A percentile compares a stretch with the other conserved stretches of the same genome.
Evolutionary conservation across 2,888 invertebrate genomes (phyloP).

Genomic region (Callinectes sapidus): DNA sequence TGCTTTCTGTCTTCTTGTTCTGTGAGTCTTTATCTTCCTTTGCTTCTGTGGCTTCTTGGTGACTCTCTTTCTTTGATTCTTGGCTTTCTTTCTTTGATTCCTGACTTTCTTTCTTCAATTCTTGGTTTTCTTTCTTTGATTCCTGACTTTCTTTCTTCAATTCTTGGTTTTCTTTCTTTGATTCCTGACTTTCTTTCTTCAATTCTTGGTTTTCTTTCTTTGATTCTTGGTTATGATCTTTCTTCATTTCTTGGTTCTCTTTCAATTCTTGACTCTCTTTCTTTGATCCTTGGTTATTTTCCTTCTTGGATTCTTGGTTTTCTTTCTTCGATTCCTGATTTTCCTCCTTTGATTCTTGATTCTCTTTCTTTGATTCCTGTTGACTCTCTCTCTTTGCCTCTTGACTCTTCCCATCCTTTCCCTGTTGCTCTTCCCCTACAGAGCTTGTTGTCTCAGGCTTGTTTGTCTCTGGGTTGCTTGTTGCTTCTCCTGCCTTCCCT

Average conservation of each 20-base stretch:
- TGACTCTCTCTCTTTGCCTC: conserved; percentile 2
- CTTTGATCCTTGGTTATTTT: not conserved
- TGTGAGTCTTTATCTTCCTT: not conserved
- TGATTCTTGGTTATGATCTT: too few species aligned
- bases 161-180: not conserved
- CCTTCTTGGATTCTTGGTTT: too few species aligned
- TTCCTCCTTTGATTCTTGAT: too few species aligned
- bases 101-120: not conserved
- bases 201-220: too few species aligned
- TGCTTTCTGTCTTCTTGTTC: not conserved
- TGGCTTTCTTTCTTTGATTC: not conserved
- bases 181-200: too few species aligned
- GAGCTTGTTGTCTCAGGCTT: not conserved
- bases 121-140: too few species aligned
- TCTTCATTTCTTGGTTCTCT: not conserved
- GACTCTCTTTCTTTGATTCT: too few species aligned
- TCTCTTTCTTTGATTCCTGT: not conserved
- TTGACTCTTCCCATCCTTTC: not conserved
- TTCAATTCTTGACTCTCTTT: not conserved
- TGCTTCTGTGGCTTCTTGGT: not conserved
- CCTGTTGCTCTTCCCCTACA: not conserved
- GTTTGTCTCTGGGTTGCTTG: not conserved
- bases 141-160: too few species aligned
- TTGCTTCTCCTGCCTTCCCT: not conserved
- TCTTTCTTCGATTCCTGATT: too few species aligned